phyloP scores from a whole-genome alignment of 2,888 invertebrate genomes.

The Tetramorium bicarinatum region DNA sequence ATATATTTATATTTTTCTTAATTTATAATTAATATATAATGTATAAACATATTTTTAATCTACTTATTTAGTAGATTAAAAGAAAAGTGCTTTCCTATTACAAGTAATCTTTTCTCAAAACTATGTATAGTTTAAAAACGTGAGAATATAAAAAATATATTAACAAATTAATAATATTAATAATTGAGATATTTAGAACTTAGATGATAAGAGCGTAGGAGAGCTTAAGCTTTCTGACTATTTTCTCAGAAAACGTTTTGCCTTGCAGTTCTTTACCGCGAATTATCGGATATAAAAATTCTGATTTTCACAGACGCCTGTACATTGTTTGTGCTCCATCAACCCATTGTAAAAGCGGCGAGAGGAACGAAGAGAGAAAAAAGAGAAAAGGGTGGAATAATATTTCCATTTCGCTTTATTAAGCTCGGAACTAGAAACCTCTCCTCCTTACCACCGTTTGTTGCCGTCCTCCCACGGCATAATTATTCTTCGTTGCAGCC shows the following conservation, averaged over 20 bases:
- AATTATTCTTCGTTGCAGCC: slow-evolving; percentile 66
- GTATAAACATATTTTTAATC: not conserved
- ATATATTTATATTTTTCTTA: no score
- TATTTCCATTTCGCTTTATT: slow-evolving; percentile 67
- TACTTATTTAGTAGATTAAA: not conserved
- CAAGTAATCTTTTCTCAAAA: not conserved
- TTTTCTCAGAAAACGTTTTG: slow-evolving; percentile 2
- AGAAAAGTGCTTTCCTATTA: not conserved
- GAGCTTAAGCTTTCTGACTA: not conserved
- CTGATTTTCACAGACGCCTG: slow-evolving; percentile 17
- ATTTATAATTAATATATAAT: not conserved
- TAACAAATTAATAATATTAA: not conserved
- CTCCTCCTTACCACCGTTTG: slow-evolving; percentile 53
- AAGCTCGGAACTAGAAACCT: slow-evolving; percentile 35
- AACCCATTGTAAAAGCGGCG: slow-evolving; percentile 3
- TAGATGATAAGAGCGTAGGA: not conserved
- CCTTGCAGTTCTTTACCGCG: not conserved
- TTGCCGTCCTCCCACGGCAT: slow-evolving; percentile 49
- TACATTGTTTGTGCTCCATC: slow-evolving; percentile 14
- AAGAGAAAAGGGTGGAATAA: slow-evolving; percentile 58
- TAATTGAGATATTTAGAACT: not conserved
- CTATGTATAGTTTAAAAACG: not conserved
- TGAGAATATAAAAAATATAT: not conserved
- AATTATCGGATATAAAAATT: slow-evolving; percentile 26
- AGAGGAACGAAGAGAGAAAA: slow-evolving; percentile 7